Base-by-base conservation (phyloP, 2,888 invertebrate genomes). In the Agriopis leucophaearia region DNA sequence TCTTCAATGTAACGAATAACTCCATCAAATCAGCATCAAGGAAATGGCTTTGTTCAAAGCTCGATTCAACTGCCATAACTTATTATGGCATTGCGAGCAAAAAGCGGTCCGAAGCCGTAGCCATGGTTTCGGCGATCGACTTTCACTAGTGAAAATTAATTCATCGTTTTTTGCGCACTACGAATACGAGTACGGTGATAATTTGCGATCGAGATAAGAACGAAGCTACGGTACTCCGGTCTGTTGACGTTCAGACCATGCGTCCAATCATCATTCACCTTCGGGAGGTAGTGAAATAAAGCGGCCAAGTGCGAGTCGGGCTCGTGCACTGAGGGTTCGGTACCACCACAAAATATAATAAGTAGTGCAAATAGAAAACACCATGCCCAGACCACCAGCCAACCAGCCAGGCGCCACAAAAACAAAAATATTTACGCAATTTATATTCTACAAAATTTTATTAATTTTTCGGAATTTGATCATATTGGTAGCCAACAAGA, bases 41-140 rank as follows among this genome's bases (percentile, higher is more conserved):
- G 61, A 67, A 74, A 76, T 70, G 76, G 69, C 73, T 74, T 70
- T 78, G 74, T 76, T 73, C 72, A 69, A 69, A 74, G 68, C 73
- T 71, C 74, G 67, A 78, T 78, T 71, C 73, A 69, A 74, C 74
- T 70, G 73, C 70, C 69, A 72, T 77, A 77, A 80, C 74, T 74
- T 75, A 71, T 63, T 75, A 74, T 73, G 70, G 71, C 65, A 66
- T 66, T 70, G 64, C 66, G 68, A 69, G 59, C 57, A 64, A 69
- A 71, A 61, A 72, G 66, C 60, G 59, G 70, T 27, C 27, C 27
- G 27, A 27, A 27, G 27, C 27, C 68, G 61, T 58, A 55, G 63
- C 74, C 59, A 67, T 66, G 69, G 64, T 71, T 73, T 69, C 60
- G 66, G 61, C 60, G 71, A 62, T 70, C 42, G 57, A 74, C 71